Evolutionary conservation across 2,797 vertebrate species (phyloP), one percentile per base, ranked within the genome.

Genomic region (Malurus splendens): DNA sequence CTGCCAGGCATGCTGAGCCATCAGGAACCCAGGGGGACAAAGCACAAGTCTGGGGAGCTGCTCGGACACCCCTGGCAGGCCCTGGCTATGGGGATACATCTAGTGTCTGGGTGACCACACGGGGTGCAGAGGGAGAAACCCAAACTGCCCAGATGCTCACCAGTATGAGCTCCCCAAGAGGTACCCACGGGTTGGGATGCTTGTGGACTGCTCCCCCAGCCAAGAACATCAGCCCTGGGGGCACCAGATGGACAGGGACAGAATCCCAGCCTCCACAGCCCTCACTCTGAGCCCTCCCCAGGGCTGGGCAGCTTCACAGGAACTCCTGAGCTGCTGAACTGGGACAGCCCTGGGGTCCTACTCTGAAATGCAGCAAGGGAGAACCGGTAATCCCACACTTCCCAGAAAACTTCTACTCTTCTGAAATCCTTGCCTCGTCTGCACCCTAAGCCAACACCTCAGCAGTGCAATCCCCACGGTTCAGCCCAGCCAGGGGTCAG

Each of bases 281-380:
- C 17, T 71, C 18, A 15, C 20, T 23, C 18, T 0, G 2, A 55
- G 55, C 18, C 8, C 30, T 64, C n/a, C 8, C 10, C 0, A 0
- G 23, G 20, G 65, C 44, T 3, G 4, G 68, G 48, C 44, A 71
- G n/a, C 51, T 51, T 16, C 50, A 27, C 55, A 48, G 54, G 76
- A 10, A 52, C 22, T 47, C 32, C 47, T 19, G 50, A 64, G 24
- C 27, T 0, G 0, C 3, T n/a, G 47, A 60, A 60, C 42, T 1
- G 4, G 56, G 60, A 60, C 20, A 59, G 65, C 27, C 32, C 3
- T 2, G 9, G 23, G 18, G 3, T 18, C 48, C 42, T 2, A 3
- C 24, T 36, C 5, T 12, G 10, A 79, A 59, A 87, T 61, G 33
- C 7, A 7, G 25, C 28, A 15, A 59, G 19, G 14, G 30, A 73